Conservation (phyloP, 2,797 vertebrate species). For the Sphenodon punctatus region DNA sequence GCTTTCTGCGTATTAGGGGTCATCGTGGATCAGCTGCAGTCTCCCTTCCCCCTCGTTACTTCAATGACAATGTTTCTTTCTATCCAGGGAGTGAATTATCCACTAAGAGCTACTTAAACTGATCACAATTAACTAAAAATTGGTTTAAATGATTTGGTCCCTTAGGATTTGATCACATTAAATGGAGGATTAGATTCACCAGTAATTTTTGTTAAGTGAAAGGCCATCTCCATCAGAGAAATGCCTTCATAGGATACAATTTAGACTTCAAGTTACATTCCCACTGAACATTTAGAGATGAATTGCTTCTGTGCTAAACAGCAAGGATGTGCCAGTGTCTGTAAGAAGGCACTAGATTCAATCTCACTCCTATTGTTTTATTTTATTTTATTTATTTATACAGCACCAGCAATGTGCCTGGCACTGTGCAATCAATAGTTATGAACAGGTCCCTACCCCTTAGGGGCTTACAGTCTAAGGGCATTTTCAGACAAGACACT, state of each 20-base stretch:
- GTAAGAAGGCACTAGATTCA: no score
- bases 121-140: not conserved
- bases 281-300: not conserved
- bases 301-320: not conserved
- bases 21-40: not conserved
- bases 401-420: no score
- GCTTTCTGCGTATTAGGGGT: not conserved
- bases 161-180: not conserved
- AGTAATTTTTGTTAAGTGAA: not conserved
- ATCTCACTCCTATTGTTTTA: no score
- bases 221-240: not conserved
- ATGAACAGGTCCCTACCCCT: no score
- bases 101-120: not conserved
- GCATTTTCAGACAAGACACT: no score
- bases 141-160: not conserved
- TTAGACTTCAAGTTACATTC: not conserved
- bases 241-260: not conserved
- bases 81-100: not conserved
- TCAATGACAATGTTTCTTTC: not conserved
- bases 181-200: not conserved
- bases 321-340: not conserved
- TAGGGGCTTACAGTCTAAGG: no score
- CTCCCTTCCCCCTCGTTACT: not conserved
- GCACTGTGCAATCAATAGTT: no score
- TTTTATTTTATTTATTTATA: no score